phyloP scores from a whole-genome alignment of 1,140 invertebrate genomes.

The Anthonomus grandis region DNA sequence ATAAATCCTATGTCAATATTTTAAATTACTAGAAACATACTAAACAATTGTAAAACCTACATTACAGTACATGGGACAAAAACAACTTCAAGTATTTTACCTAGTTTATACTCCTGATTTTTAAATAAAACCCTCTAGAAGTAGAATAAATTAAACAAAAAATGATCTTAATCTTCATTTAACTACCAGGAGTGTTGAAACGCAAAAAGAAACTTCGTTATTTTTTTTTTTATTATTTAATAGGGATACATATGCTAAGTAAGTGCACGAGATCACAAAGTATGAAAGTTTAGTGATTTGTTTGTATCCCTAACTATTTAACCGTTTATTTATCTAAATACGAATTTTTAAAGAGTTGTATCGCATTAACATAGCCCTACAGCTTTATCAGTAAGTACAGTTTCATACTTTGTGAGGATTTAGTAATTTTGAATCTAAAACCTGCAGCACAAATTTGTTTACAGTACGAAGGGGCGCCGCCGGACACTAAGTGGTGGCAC shows the following conservation, averaged over 20 bases:
- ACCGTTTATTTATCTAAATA: constrained; percentile 17
- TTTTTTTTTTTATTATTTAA: constrained; percentile 5
- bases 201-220: constrained; percentile 5
- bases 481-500: constrained; percentile 29
- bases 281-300: constrained; percentile 39
- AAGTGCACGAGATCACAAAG: constrained; percentile 45
- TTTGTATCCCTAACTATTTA: constrained; percentile 26
- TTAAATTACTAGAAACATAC: constrained; percentile 33
- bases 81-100: constrained; percentile 17
- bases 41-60: constrained; percentile 38
- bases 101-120: constrained; percentile 19
- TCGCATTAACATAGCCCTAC: too few relatives aligned
- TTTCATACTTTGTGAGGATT: constrained; percentile 47
- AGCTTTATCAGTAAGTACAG: constrained; percentile 28
- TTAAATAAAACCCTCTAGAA: constrained; percentile 14
- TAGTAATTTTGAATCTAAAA: constrained; percentile 32
- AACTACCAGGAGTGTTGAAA: constrained; percentile 15
- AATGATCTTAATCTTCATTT: constrained; percentile 12
- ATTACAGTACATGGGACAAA: constrained; percentile 27
- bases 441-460: constrained; percentile 39
- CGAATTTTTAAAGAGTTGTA: too few relatives aligned
- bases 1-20: constrained; percentile 25
- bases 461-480: constrained; percentile 18
- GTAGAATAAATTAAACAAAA: constrained; percentile 15
- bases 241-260: constrained; percentile 38